A percentile compares a stretch with the other conserved stretches of the same genome.
These are phyloP conservation scores for Samia ricini DNA, from an alignment of 1,140 invertebrate genomes.

Conservation along the genomic window DNA sequence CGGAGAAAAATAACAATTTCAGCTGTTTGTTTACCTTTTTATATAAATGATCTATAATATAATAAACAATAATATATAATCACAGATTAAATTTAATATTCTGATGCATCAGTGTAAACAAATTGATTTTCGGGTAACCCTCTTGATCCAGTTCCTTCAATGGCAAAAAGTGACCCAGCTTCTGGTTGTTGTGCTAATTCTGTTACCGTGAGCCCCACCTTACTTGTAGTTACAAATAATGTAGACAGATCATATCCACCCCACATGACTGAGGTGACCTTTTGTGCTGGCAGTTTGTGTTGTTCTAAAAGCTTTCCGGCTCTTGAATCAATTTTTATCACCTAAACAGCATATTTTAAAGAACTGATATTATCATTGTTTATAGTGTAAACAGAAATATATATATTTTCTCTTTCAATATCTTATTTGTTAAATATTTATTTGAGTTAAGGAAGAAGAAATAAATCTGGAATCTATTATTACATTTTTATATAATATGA, in stretches of 20 bases:
- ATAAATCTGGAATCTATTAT: too few relatives aligned
- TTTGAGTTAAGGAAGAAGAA: too few relatives aligned
- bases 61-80: not conserved
- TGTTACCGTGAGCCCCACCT: slow-evolving; percentile 34
- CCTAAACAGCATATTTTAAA: too few relatives aligned
- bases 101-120: slow-evolving; percentile 50
- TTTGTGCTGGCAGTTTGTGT: slow-evolving; percentile 81
- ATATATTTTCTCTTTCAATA: too few relatives aligned
- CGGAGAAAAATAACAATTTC: too few relatives aligned
- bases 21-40: too few relatives aligned
- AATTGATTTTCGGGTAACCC: slow-evolving; percentile 62
- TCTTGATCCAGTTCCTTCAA: slow-evolving; percentile 53
- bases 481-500: too few relatives aligned
- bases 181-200: slow-evolving; percentile 56
- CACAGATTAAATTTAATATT: slow-evolving; percentile 36
- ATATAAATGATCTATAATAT: too few relatives aligned
- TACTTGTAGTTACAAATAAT: slow-evolving; percentile 87
- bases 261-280: slow-evolving; percentile 89
- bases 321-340: slow-evolving; percentile 71
- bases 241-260: slow-evolving; percentile 88
- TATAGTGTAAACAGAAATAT: too few relatives aligned
- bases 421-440: too few relatives aligned
- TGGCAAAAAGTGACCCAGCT: slow-evolving; percentile 64
- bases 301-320: slow-evolving; percentile 66
- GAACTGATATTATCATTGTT: too few relatives aligned